Evolutionary conservation across 2,113 vertebrate species (phyloP), one percentile per base, ranked within the genome.

Genomic region (Cryptomyrus ogoouensis): DNA sequence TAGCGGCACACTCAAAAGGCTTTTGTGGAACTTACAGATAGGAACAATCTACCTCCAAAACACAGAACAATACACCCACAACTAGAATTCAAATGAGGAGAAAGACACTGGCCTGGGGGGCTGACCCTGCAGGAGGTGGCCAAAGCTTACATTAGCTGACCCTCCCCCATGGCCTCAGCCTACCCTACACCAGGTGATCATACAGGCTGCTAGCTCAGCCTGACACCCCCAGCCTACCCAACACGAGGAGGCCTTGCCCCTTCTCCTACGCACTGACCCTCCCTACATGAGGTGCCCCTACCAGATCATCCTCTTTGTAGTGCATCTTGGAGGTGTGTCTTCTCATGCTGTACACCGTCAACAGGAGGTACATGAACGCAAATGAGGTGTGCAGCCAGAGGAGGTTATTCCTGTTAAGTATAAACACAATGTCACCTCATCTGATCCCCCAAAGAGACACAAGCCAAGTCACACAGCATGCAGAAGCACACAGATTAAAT

Each of bases 281-380:
- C 3, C 27, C 3, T 31, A 21, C 58, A 66, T 0, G 58, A 44
- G 6, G 47, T 35, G n/a, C 15, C 4, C 15, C 93, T 92, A 99
- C 98, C 97, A 99, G 95, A 92, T 99, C 98, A 7, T 99, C 98
- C 92, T 99, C 98, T 92, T 98, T 98, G 96, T 99, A 99, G 94
- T 97, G 98, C 98, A 99, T 99, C 95, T 98, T 99, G 89, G 98
- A 99, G 5, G 98, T 99, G 95, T 99, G 98, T 62, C 98, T 96
- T 24, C 98, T 97, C 98, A 99, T 99, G 96, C 98, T 99, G 95
- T 98, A 98, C 92, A 99, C 98, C 0, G 98, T 99, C 93, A 99
- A 96, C 90, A 99, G 96, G 91, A 99, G 96, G 91, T 99, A 99
- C 92, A 99, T 96, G 95, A 99, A 99, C 93, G 98, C 98, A 74